These are phyloP conservation scores for Meloe dianella DNA, from an alignment of 2,888 invertebrate species.

Conservation along the genomic window DNA sequence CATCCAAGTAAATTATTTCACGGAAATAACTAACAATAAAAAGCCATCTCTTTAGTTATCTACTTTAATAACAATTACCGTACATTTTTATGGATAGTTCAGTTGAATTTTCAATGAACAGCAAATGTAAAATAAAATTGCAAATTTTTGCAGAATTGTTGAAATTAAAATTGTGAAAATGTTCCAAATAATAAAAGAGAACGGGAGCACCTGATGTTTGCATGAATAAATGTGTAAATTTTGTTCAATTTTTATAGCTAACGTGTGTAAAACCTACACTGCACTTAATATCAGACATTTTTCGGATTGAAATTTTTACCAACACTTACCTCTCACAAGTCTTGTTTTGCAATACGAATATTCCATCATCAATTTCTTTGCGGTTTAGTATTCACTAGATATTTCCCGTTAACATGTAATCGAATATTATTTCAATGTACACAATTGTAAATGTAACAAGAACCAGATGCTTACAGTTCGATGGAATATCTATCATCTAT, in stretches of 20 bases:
- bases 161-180: background rate
- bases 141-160: background rate
- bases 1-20: background rate
- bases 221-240: background rate
- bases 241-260: background rate
- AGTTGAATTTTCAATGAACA: background rate
- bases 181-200: background rate
- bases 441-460: background rate
- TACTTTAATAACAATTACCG: background rate
- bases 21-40: background rate
- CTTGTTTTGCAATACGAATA: conserved; percentile 7
- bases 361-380: conserved; percentile 8
- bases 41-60: background rate
- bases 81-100: background rate
- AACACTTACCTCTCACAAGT: background rate
- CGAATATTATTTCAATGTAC: background rate
- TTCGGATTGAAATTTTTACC: conserved; percentile 1
- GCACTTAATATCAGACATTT: background rate
- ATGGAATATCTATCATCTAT: background rate
- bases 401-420: conserved; percentile 10
- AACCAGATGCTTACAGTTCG: background rate
- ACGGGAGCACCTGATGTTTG: background rate
- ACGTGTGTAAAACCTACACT: background rate
- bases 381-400: conserved; percentile 5
- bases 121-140: background rate